Evolutionary conservation across 2,113 vertebrate genomes (phyloP).

Genomic region (Galbula dea): DNA sequence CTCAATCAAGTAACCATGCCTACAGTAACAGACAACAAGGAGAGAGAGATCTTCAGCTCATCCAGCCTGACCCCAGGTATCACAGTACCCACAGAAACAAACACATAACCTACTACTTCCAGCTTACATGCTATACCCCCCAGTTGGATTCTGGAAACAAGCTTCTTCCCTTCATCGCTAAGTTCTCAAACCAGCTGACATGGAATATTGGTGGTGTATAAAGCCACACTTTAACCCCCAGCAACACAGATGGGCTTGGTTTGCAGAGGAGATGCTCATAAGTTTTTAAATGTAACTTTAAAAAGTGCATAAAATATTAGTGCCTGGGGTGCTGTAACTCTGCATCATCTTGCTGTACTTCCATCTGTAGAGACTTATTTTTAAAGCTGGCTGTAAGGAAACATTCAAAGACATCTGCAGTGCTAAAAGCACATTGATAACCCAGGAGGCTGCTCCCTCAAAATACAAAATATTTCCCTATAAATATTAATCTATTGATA

Average conservation of each 20-base stretch:
- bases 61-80: background rate
- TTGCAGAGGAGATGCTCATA: background rate
- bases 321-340: background rate
- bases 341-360: background rate
- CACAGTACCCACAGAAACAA: background rate
- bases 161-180: background rate
- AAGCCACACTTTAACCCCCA: background rate
- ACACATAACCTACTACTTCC: background rate
- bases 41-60: background rate
- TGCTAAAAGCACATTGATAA: slow-evolving; percentile 17
- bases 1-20: background rate
- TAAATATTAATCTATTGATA: slow-evolving; percentile 33
- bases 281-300: slow-evolving; percentile 26
- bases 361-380: slow-evolving; percentile 23
- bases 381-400: background rate
- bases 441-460: background rate
- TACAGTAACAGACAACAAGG: background rate
- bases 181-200: background rate
- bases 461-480: slow-evolving; percentile 34
- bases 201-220: background rate
- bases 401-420: slow-evolving; percentile 29
- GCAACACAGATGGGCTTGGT: background rate
- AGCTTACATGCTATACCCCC: background rate
- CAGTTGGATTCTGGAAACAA: background rate
- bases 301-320: slow-evolving; percentile 49